Conservation (phyloP, 2,797 vertebrate species). For the Chelonia mydas region DNA sequence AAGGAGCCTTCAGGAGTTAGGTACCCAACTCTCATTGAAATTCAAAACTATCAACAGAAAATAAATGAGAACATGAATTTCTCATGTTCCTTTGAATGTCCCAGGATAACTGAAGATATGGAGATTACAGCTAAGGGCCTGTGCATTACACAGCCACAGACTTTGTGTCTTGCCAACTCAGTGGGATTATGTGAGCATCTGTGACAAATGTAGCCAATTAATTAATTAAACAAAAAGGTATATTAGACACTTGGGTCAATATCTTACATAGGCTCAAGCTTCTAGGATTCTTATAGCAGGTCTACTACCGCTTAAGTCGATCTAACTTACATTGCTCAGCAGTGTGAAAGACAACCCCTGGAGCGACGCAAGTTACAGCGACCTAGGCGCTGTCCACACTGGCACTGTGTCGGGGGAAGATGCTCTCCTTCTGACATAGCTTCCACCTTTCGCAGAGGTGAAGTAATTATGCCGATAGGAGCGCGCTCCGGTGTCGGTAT, state of each 20-base stretch:
- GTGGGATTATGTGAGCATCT: not conserved
- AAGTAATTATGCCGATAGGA: too few species aligned
- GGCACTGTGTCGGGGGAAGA: too few species aligned
- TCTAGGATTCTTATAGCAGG: not conserved
- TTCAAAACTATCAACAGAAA: not conserved
- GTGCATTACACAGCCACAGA: not conserved
- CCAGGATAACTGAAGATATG: not conserved
- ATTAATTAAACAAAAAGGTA: not conserved
- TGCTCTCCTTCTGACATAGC: too few species aligned
- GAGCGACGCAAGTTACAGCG: too few species aligned
- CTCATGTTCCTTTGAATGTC: not conserved
- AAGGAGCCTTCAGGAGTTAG: not conserved
- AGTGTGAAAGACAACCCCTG: too few species aligned
- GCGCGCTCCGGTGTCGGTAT: rapidly evolving
- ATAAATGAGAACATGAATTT: not conserved
- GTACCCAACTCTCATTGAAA: not conserved
- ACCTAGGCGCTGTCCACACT: too few species aligned
- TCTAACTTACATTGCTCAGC: too few species aligned
- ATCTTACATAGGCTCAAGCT: not conserved
- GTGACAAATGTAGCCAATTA: not conserved
- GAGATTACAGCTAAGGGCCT: rapidly evolving
- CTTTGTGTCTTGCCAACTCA: not conserved
- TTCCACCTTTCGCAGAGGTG: too few species aligned
- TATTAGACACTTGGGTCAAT: not conserved
- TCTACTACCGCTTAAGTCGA: too few species aligned